phyloP scores from a whole-genome alignment of 2,888 invertebrate species.

The Drosophila antonietae region DNA sequence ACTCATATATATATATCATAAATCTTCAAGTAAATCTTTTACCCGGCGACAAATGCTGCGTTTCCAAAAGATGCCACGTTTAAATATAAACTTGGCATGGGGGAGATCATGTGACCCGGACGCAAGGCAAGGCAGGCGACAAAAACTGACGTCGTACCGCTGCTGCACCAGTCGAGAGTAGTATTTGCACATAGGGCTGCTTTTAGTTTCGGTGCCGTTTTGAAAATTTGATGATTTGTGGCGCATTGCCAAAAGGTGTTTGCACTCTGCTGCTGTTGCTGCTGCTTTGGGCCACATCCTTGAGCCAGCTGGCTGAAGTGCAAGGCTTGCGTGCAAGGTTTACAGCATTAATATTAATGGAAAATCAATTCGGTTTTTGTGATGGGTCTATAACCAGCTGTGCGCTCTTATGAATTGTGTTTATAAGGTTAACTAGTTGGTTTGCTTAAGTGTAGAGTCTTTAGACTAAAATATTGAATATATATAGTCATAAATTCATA shows the following conservation, averaged over 20 bases:
- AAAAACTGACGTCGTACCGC: slow-evolving; percentile 3
- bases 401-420: neutral
- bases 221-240: slow-evolving; percentile 4
- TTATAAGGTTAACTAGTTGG: neutral
- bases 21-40: slow-evolving; percentile 51
- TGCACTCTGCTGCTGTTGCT: neutral
- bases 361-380: slow-evolving; percentile 62
- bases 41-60: slow-evolving; percentile 42
- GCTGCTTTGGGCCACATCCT: slow-evolving; percentile 34
- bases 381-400: slow-evolving; percentile 3
- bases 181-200: slow-evolving; percentile 20
- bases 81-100: slow-evolving; percentile 78
- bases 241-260: slow-evolving; percentile 38
- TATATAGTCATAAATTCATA: neutral
- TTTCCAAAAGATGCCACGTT: slow-evolving; percentile 61
- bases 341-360: slow-evolving; percentile 68
- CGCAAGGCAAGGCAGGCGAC: slow-evolving; percentile 21
- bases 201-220: neutral
- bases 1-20: slow-evolving; percentile 4
- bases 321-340: slow-evolving; percentile 56
- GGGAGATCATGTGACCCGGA: slow-evolving; percentile 71
- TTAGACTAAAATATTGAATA: neutral
- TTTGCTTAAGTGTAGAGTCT: neutral
- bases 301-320: slow-evolving; percentile 57
- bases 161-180: slow-evolving; percentile 3